These are phyloP conservation scores for Platalea minor DNA, from an alignment of 2,797 vertebrate species.

Conservation along the genomic window DNA sequence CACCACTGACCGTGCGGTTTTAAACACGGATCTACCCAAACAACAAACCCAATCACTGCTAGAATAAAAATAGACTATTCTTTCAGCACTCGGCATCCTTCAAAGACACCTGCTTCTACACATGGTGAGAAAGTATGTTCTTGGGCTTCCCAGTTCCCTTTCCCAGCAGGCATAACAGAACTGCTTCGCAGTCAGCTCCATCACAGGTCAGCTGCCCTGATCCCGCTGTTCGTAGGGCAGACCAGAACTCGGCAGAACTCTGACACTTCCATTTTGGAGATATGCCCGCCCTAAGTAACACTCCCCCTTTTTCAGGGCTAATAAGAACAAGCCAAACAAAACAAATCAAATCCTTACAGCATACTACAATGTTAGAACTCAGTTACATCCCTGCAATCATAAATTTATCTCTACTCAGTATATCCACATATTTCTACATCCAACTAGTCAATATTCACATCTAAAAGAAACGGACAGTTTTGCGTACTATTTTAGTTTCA, in stretches of 20 bases:
- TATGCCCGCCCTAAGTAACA: neutral
- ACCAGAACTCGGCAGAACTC: neutral
- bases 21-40: neutral
- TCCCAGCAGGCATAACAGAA: neutral
- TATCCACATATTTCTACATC: neutral
- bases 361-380: neutral
- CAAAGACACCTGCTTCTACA: neutral
- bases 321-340: neutral
- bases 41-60: neutral
- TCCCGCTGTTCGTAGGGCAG: neutral
- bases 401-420: neutral
- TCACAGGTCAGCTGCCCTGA: neutral
- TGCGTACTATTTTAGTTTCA: neutral
- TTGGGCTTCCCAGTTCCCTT: neutral
- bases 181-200: rapidly evolving
- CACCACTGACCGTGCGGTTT: neutral
- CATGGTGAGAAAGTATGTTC: neutral
- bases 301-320: neutral
- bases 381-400: neutral
- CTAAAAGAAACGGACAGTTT: neutral
- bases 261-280: neutral
- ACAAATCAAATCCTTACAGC: neutral
- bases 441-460: neutral
- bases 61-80: neutral
- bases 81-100: neutral